phyloP scores from a whole-genome alignment of 2,797 vertebrate species.

The Neopelma chrysocephalum region DNA sequence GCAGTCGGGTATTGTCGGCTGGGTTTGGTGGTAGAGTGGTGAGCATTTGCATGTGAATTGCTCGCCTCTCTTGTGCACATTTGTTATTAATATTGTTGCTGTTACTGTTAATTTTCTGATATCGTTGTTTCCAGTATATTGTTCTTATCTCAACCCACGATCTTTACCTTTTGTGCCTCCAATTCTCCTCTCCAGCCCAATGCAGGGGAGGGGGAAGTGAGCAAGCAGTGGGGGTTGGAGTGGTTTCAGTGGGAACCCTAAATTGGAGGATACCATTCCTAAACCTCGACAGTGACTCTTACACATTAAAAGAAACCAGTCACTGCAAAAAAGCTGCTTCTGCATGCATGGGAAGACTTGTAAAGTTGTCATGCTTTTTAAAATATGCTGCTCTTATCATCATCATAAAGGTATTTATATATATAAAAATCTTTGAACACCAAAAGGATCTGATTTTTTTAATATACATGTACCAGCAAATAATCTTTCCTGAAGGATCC shows the following conservation, averaged over 20 bases:
- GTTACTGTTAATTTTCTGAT: not conserved
- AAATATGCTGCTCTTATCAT: slow-evolving; percentile 27
- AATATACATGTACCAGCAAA: not conserved
- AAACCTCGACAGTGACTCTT: not conserved
- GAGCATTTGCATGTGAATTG: not conserved
- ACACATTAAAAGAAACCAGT: slow-evolving; percentile 9
- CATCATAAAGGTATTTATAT: not conserved
- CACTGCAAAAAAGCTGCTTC: slow-evolving; percentile 28
- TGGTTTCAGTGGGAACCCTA: not conserved
- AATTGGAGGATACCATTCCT: not conserved
- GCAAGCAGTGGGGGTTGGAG: not conserved
- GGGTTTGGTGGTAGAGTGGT: not conserved
- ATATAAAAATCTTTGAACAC: not conserved
- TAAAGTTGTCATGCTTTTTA: slow-evolving; percentile 39
- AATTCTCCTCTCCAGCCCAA: not conserved
- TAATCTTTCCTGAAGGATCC: slow-evolving; percentile 45
- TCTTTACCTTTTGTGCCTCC: not conserved
- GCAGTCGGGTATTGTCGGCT: not conserved
- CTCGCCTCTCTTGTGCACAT: not conserved
- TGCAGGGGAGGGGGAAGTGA: not conserved
- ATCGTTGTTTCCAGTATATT: not conserved
- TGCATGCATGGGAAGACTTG: slow-evolving; percentile 28
- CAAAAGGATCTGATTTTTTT: not conserved
- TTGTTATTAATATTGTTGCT: not conserved
- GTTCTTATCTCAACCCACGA: not conserved